Evolutionary conservation across 2,113 vertebrate species (phyloP).

Genomic region (Crotalus tigris): DNA sequence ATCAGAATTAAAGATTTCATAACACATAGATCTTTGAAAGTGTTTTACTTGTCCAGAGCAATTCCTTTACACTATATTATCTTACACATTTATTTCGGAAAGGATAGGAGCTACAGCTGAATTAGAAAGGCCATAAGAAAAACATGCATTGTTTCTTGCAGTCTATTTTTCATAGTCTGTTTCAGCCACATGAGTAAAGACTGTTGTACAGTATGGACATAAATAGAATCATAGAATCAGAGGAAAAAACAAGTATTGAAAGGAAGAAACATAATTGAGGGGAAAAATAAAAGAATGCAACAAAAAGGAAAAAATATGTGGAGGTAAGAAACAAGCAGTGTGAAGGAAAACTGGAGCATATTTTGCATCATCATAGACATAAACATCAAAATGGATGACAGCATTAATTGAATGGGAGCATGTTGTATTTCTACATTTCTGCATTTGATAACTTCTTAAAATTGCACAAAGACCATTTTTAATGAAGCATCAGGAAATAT

Average conservation of each 20-base stretch:
- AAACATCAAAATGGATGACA: not conserved
- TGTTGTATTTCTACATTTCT: not conserved
- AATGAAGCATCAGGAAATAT: not conserved
- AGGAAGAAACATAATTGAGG: slow-evolving; percentile 1
- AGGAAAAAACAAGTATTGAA: not conserved
- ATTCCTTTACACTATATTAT: slow-evolving; percentile 11
- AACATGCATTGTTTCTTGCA: slow-evolving; percentile 54
- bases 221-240: slow-evolving; percentile 16
- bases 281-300: slow-evolving; percentile 12
- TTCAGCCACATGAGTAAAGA: slow-evolving; percentile 51
- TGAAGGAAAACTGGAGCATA: not conserved
- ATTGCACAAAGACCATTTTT: not conserved
- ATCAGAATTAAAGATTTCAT: not conserved
- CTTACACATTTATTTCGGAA: slow-evolving; percentile 28
- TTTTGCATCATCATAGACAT: not conserved
- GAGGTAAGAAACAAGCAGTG: not conserved
- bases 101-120: slow-evolving; percentile 30
- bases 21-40: not conserved
- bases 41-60: slow-evolving; percentile 36
- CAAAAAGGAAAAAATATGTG: not conserved
- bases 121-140: slow-evolving; percentile 30
- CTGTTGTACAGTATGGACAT: slow-evolving; percentile 39
- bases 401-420: not conserved
- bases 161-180: slow-evolving; percentile 57
- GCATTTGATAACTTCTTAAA: not conserved